Percentiles rank a stretch among this genome's conserved stretches.
Evolutionary conservation across 2,113 vertebrate species (phyloP).

Genomic region (Pholis gunnellus): DNA sequence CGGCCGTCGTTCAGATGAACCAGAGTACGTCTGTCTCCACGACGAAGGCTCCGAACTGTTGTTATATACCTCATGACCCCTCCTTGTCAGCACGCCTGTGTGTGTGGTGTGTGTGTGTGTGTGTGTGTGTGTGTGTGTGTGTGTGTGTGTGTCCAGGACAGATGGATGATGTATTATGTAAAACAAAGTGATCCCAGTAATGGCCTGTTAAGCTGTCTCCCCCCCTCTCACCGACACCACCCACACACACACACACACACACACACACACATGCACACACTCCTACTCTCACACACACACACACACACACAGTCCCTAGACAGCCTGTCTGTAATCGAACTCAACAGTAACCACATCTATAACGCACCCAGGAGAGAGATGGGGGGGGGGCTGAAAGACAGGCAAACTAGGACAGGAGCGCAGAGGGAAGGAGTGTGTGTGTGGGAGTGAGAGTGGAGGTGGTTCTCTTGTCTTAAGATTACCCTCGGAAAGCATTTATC

Average conservation of each 20-base stretch:
- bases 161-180: slow-evolving; percentile 86
- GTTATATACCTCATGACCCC: slow-evolving; percentile 49
- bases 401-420: slow-evolving; percentile 71
- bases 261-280: slow-evolving; percentile 14
- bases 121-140: slow-evolving; percentile 50
- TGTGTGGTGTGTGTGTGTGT: slow-evolving; percentile 41
- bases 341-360: slow-evolving; percentile 77
- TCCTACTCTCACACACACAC: slow-evolving; percentile 24
- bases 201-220: slow-evolving; percentile 77
- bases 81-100: slow-evolving; percentile 35
- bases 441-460: slow-evolving; percentile 77
- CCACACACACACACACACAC: slow-evolving; percentile 40
- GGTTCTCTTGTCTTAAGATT: slow-evolving; percentile 80
- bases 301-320: slow-evolving; percentile 58
- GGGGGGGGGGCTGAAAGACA: slow-evolving; percentile 51
- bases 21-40: slow-evolving; percentile 59
- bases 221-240: slow-evolving; percentile 30
- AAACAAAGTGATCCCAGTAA: slow-evolving; percentile 83
- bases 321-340: slow-evolving; percentile 71
- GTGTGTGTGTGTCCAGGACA: slow-evolving; percentile 69
- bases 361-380: slow-evolving; percentile 67
- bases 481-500: slow-evolving; percentile 74
- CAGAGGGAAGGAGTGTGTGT: slow-evolving; percentile 45
- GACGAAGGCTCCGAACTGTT: slow-evolving; percentile 48
- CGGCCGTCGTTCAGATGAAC: slow-evolving; percentile 15